Evolutionary conservation across 2,888 invertebrate genomes (phyloP).

Genomic region (Lacanobia wlatinum): DNA sequence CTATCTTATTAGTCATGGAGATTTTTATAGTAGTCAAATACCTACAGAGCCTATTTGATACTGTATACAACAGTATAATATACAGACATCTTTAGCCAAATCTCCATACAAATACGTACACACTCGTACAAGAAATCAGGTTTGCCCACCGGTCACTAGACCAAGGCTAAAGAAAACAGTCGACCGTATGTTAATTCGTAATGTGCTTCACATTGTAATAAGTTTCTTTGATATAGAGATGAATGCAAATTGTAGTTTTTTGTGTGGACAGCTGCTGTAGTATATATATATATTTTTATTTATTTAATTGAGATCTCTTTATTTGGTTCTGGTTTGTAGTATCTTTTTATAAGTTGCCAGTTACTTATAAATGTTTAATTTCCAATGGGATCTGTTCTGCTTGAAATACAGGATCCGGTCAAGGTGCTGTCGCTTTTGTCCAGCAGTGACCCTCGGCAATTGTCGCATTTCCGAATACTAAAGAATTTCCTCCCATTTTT

Average conservation of each 20-base stretch:
- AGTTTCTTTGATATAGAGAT: constrained; percentile 37
- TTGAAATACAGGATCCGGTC: no score
- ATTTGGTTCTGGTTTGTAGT: neutral
- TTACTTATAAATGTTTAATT: no score
- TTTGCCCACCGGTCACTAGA: constrained; percentile 24
- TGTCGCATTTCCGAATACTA: no score
- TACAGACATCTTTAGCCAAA: neutral
- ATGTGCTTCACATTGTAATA: constrained; percentile 15
- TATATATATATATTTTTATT: neutral
- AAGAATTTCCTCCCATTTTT: no score
- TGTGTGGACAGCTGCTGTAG: constrained; percentile 13
- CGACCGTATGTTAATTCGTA: constrained; percentile 32
- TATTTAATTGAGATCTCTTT: constrained; percentile 1
- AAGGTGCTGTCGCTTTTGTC: no score
- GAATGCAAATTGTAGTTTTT: constrained; percentile 40
- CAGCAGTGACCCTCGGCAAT: no score
- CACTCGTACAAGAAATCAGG: constrained; percentile 17
- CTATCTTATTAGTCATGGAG: no score
- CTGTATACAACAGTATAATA: neutral
- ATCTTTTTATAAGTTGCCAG: no score
- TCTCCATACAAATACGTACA: constrained; percentile 3
- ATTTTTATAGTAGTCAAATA: no score
- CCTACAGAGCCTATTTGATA: no score
- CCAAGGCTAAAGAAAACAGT: constrained; percentile 45
- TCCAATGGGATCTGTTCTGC: no score